Base-by-base conservation (phyloP, 1,140 invertebrate genomes). In the Drosophila varians region DNA sequence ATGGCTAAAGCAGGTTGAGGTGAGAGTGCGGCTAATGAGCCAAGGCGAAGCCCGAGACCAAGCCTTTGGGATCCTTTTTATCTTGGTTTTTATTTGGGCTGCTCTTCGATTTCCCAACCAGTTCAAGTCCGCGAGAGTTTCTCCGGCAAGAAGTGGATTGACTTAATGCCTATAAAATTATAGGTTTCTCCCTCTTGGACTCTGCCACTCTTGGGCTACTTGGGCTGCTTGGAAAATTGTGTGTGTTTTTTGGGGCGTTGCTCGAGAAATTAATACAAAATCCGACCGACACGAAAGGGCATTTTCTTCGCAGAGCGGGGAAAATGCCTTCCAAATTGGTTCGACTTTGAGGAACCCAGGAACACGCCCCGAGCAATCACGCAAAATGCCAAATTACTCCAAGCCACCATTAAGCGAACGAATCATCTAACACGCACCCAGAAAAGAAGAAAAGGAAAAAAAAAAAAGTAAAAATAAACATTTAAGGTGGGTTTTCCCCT, bases 321-420 rank as follows among this genome's bases (percentile, higher is more conserved):
- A 79, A 89, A 90, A 89, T 77, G 65, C 75, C 53, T 53, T 60
- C 25, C 36, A 34, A 69, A 53, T 66, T 66, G 60, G 62, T 66
- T 52, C 64, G 60, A 66, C 62, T 66, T 65, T 66, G 26, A 66
- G 45, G 51, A 74, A 43, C 57, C 64, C 61, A 62, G 42, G 70
- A 74, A 89, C 87, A 87, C 87, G 82, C 87, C 87, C 68, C 55
- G 43, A 65, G 87, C 87, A 87, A 90, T 90, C 87, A 90, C 87
- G 87, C 87, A 90, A 90, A 82, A 87, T 79, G 78, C 86, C 76
- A 87, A 87, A 87, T 87, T 82, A 87, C 82, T 82, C 74, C 74
- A 77, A 64, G 69, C 82, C 69, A 89, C 79, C 79, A 80, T 89
- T 89, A 89, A 76, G 58, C 62, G 76, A 86, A 89, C 82, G 80